These are phyloP conservation scores for Oreochromis aureus DNA, from an alignment of 2,113 vertebrate genomes.

Conservation along the genomic window DNA sequence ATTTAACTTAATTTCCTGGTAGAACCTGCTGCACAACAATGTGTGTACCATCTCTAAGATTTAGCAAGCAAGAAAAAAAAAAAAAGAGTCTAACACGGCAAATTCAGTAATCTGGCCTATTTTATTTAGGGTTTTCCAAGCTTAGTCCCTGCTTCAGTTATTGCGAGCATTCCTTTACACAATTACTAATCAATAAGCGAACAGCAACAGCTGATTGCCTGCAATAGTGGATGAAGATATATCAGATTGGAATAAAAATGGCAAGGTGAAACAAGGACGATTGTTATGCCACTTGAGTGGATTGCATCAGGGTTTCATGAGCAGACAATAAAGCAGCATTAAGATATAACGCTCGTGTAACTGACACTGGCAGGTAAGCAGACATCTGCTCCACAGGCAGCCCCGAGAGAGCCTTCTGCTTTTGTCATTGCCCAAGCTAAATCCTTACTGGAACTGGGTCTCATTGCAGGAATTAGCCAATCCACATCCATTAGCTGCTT, in stretches of 20 bases:
- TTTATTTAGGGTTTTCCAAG: background rate
- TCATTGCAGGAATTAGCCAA: background rate
- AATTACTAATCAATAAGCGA: background rate
- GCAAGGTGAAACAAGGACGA: conserved; percentile 47
- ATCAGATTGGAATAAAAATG: background rate
- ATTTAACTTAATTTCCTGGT: conserved; percentile 30
- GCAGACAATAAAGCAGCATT: conserved; percentile 27
- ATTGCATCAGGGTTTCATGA: conserved; percentile 37
- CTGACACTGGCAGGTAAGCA: conserved; percentile 15
- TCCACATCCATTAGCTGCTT: background rate
- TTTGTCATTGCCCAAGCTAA: background rate
- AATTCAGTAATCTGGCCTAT: background rate
- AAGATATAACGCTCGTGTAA: conserved; percentile 29
- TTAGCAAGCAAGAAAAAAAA: background rate
- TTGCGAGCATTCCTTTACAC: background rate
- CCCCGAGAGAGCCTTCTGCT: background rate
- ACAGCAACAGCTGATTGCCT: background rate
- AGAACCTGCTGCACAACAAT: background rate
- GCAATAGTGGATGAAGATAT: background rate
- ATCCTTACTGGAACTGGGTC: background rate
- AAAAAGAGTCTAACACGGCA: background rate
- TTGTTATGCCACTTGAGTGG: conserved; percentile 4
- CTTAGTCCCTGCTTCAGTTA: too few species aligned
- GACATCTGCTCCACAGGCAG: conserved; percentile 14
- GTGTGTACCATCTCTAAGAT: background rate